Conservation (phyloP, 2,113 vertebrate species). For the Gallinago media region DNA sequence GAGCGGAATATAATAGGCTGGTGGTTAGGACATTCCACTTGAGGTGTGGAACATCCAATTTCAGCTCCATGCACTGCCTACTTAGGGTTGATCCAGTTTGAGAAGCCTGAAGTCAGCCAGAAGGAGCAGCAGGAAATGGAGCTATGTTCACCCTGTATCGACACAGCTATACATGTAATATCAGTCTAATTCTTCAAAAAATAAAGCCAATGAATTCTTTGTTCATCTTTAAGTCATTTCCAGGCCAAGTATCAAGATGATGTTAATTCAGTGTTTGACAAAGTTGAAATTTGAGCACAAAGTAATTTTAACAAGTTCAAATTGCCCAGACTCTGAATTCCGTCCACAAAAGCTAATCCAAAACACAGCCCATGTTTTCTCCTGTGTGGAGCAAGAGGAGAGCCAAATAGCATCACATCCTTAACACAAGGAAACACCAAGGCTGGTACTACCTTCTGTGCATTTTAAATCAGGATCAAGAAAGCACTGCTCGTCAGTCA, state of each 20-base stretch:
- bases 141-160: neutral
- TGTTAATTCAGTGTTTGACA: neutral
- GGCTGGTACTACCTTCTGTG: neutral
- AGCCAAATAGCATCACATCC: neutral
- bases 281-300: neutral
- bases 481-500: fast-evolving
- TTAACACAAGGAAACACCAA: neutral
- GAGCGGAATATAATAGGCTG: neutral
- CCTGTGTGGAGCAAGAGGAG: neutral
- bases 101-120: neutral
- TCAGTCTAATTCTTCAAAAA: neutral
- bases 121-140: neutral
- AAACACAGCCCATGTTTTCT: neutral
- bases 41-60: neutral
- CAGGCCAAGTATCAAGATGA: neutral
- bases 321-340: neutral
- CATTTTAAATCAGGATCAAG: neutral
- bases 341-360: neutral
- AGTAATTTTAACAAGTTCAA: neutral
- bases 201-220: neutral
- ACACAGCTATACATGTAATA: neutral
- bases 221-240: neutral
- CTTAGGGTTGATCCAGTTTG: neutral
- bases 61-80: neutral
- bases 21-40: neutral